Percentiles rank a stretch among this genome's conserved stretches.
Conservation (phyloP, 30 jellyfish, hydroid and myxozoan species). For the Aurelia sp. region DNA sequence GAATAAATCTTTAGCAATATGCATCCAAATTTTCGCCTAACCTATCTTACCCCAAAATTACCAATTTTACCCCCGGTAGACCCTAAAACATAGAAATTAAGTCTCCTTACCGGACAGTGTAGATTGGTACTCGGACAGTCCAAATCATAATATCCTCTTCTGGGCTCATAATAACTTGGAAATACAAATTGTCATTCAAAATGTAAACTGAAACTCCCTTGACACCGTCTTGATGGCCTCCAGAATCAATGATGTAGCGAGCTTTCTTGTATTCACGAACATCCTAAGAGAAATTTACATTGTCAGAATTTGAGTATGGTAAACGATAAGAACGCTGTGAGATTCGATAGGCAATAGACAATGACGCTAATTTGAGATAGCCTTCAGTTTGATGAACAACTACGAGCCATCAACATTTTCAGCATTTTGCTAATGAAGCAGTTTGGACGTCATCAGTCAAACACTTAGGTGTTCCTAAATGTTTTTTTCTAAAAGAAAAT, state of each 20-base stretch:
- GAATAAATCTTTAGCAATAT: too few species aligned
- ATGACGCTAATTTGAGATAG: too few species aligned
- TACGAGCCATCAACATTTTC: too few species aligned
- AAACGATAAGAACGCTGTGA: not conserved
- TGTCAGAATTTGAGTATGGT: not conserved
- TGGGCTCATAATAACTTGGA: conserved; percentile 94
- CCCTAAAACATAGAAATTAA: too few species aligned
- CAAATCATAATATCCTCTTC: conserved; percentile 96
- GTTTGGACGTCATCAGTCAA: too few species aligned
- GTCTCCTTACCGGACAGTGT: conserved; percentile 83
- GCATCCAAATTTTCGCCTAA: too few species aligned
- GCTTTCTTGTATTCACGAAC: conserved; percentile 95
- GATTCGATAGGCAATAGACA: not conserved
- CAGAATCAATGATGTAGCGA: conserved; percentile 87
- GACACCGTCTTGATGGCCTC: conserved; percentile 93
- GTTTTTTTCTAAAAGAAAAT: too few species aligned
- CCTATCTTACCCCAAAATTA: too few species aligned
- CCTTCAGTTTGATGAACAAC: too few species aligned
- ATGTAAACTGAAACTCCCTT: conserved; percentile 91
- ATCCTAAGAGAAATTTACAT: conserved; percentile 21
- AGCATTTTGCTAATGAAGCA: too few species aligned
- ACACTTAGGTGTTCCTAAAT: too few species aligned
- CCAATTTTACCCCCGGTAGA: too few species aligned
- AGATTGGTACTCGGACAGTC: conserved; percentile 96
- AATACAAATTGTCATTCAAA: conserved; percentile 90